These are phyloP conservation scores for Fregetta grallaria DNA, from an alignment of 2,113 vertebrate genomes.

Conservation along the genomic window DNA sequence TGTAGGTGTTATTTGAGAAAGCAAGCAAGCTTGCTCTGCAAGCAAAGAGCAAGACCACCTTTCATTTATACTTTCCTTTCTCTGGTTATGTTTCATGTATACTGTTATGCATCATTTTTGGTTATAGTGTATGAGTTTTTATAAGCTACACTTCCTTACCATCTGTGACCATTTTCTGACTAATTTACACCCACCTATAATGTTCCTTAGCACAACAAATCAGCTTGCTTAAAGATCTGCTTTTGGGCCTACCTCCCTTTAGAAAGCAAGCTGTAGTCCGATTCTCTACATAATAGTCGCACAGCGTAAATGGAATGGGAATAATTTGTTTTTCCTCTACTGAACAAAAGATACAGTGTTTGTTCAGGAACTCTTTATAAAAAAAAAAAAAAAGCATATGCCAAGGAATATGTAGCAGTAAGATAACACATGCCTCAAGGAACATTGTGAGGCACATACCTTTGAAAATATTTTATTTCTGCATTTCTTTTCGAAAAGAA, in stretches of 20 bases:
- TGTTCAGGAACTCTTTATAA: not conserved
- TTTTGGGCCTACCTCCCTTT: not conserved
- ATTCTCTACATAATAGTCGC: not conserved
- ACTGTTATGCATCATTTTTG: not conserved
- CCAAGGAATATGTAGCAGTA: not conserved
- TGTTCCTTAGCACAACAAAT: not conserved
- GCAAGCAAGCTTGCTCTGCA: not conserved
- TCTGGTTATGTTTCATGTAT: not conserved
- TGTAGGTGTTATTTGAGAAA: not conserved
- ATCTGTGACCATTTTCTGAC: not conserved
- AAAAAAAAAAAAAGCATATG: not conserved
- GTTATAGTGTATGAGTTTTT: not conserved
- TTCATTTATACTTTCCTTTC: not conserved
- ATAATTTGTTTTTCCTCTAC: slow-evolving; percentile 22
- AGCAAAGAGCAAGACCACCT: not conserved
- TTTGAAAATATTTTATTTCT: slow-evolving; percentile 35
- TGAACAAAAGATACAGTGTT: slow-evolving; percentile 4
- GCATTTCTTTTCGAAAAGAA: not conserved
- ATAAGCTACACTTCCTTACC: not conserved
- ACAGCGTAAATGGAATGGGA: not conserved
- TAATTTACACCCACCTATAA: not conserved
- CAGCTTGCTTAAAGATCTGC: not conserved
- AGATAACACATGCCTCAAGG: slow-evolving; percentile 33
- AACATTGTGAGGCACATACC: not conserved
- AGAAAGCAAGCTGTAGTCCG: not conserved